A percentile compares a stretch with the other conserved stretches of the same genome.
phyloP scores from a whole-genome alignment of 2,113 vertebrate genomes.

The Microcebus murinus region DNA sequence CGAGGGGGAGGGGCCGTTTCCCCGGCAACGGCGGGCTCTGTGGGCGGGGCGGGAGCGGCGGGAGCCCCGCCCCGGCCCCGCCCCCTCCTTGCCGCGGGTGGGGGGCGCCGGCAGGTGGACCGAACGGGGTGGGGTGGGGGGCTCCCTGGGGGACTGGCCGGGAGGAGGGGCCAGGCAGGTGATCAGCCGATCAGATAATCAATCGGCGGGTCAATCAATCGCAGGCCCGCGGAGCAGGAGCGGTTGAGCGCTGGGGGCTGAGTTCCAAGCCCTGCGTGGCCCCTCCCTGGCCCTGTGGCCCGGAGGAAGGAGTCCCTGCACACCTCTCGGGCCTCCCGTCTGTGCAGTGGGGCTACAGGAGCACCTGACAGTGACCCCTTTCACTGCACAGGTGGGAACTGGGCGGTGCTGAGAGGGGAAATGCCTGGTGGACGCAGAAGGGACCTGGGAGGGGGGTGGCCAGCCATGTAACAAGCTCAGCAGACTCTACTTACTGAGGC shows the following conservation, averaged over 20 bases:
- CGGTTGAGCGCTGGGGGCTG: neutral
- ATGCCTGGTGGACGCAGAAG: neutral
- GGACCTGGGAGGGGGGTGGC: neutral
- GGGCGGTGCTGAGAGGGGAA: neutral
- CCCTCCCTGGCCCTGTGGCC: neutral
- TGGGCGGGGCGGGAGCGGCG: constrained; percentile 34
- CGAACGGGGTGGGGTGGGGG: fast-evolving
- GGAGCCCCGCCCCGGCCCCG: neutral
- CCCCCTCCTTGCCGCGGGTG: neutral
- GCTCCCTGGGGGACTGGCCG: too few relatives aligned
- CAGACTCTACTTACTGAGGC: neutral
- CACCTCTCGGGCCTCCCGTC: neutral
- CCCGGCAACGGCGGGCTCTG: constrained; percentile 85
- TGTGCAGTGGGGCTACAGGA: neutral
- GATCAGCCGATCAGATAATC: neutral
- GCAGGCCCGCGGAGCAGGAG: neutral
- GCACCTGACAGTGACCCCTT: neutral
- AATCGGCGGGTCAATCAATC: neutral
- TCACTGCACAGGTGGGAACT: neutral
- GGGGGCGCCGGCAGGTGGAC: neutral
- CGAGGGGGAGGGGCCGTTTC: constrained; percentile 90
- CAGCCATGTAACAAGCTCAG: neutral
- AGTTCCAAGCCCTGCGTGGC: neutral
- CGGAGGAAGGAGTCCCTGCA: neutral
- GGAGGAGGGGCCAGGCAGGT: neutral